Conservation (phyloP, 2,797 vertebrate species). For the Morus bassanus region DNA sequence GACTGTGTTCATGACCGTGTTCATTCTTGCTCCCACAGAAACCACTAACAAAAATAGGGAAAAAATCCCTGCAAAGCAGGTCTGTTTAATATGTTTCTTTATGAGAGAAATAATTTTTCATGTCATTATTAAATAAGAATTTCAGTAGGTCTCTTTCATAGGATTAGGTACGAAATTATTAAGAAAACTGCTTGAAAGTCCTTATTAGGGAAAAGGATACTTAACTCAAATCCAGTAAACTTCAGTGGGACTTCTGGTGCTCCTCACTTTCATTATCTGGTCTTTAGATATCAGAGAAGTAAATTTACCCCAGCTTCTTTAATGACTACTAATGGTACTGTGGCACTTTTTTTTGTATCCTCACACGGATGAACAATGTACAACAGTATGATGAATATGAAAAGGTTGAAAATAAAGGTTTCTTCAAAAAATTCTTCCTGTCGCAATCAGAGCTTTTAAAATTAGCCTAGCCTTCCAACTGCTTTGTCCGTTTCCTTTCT, state of each 20-base stretch:
- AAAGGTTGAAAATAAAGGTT: background rate
- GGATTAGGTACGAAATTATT: background rate
- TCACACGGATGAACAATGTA: background rate
- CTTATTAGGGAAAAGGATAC: background rate
- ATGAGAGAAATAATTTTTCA: background rate
- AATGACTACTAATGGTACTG: background rate
- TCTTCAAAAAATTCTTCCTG: background rate
- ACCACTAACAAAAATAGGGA: background rate
- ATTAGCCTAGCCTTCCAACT: background rate
- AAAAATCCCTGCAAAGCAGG: background rate
- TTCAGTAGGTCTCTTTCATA: background rate
- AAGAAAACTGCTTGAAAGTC: background rate
- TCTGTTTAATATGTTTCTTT: background rate
- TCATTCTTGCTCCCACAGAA: background rate
- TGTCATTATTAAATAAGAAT: background rate
- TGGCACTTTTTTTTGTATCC: background rate
- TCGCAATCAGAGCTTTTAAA: background rate
- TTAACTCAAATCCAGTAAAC: background rate
- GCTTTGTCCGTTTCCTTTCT: background rate
- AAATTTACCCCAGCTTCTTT: background rate
- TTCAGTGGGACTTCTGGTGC: background rate
- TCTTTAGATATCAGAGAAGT: background rate
- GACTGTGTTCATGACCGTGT: fast-evolving
- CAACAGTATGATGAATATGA: background rate
- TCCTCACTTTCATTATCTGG: background rate